A percentile compares a stretch with the other conserved stretches of the same genome.
Evolutionary conservation across 2,113 vertebrate genomes (phyloP).

Genomic region (Pomatostomus ruficeps): DNA sequence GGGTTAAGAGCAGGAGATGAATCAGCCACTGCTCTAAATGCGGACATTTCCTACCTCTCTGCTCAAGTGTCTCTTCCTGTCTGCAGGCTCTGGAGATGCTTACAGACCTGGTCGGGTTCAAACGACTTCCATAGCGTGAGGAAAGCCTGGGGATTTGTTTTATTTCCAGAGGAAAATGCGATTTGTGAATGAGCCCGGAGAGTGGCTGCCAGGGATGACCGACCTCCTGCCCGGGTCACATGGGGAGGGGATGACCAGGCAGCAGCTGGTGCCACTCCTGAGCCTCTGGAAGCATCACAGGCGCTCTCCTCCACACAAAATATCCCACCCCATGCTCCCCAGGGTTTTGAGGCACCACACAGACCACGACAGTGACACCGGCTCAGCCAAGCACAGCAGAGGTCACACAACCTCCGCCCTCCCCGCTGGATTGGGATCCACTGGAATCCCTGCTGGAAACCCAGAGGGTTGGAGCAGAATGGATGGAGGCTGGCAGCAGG

Average conservation of each 20-base stretch:
- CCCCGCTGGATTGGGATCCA: fast-evolving
- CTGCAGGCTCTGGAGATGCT: neutral
- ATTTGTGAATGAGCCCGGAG: constrained; percentile 1
- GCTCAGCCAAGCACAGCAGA: neutral
- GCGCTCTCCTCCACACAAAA: fast-evolving
- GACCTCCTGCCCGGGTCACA: neutral
- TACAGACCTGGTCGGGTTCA: fast-evolving
- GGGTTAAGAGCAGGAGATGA: constrained; percentile 19
- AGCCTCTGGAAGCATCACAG: neutral
- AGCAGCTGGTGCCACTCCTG: neutral
- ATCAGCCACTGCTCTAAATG: neutral
- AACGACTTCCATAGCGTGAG: neutral
- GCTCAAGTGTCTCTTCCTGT: neutral
- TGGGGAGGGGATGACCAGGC: neutral
- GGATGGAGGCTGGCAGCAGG: neutral
- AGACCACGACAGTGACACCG: fast-evolving
- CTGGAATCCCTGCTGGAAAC: neutral
- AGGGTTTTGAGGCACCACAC: fast-evolving
- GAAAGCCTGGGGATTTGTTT: neutral
- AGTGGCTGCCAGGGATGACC: neutral
- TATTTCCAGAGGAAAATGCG: neutral
- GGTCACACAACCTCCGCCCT: neutral
- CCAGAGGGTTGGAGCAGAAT: neutral
- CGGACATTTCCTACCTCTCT: constrained; percentile 27
- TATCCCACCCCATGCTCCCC: fast-evolving